phyloP scores from a whole-genome alignment of 1,140 invertebrate species.

The Drosophila busckii region DNA sequence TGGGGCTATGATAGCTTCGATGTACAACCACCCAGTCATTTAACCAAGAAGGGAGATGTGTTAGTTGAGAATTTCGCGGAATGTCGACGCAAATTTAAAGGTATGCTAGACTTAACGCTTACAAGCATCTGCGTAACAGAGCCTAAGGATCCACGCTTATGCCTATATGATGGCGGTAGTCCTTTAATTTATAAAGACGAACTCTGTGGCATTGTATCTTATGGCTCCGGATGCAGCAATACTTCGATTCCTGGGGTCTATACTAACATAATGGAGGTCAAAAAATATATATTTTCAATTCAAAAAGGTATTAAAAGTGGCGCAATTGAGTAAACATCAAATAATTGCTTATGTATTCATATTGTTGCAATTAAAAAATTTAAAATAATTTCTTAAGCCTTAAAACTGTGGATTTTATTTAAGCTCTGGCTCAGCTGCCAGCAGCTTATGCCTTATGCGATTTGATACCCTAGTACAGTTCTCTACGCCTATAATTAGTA shows the following conservation, averaged over 20 bases:
- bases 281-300: not conserved
- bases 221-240: slow-evolving; percentile 19
- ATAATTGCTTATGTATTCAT: too few species aligned
- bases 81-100: not conserved
- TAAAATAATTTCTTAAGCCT: too few species aligned
- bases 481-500: too few species aligned
- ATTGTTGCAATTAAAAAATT: too few species aligned
- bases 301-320: not conserved
- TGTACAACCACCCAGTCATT: not conserved
- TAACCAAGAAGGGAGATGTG: not conserved
- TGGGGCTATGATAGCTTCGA: slow-evolving; percentile 20
- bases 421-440: too few species aligned
- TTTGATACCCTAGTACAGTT: too few species aligned
- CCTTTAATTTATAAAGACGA: slow-evolving; percentile 16
- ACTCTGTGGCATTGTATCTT: slow-evolving; percentile 27
- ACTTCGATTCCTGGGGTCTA: slow-evolving; percentile 14
- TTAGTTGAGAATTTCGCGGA: not conserved
- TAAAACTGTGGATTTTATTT: too few species aligned
- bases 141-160: not conserved
- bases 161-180: slow-evolving; percentile 28
- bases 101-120: not conserved
- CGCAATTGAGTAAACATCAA: not conserved
- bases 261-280: slow-evolving; percentile 8
- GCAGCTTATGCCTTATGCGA: too few species aligned
- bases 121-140: slow-evolving; percentile 12